These are phyloP conservation scores for Atopsyche davidsoni DNA, from an alignment of 1,140 invertebrate species.

Conservation along the genomic window DNA sequence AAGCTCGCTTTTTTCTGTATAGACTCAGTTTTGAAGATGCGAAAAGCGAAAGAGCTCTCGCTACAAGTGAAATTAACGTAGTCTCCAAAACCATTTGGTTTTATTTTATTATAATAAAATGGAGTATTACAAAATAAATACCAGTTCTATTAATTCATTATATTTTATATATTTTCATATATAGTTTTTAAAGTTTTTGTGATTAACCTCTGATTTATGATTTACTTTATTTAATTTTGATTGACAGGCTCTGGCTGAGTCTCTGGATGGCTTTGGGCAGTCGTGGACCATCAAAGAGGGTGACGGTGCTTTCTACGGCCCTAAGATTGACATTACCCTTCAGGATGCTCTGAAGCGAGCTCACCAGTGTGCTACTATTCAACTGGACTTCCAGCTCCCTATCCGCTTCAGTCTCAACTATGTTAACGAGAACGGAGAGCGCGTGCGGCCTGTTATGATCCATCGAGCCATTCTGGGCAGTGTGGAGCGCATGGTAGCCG, in stretches of 20 bases:
- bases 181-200: too few species aligned
- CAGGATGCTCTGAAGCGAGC: constrained; percentile 84
- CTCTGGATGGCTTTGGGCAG: constrained; percentile 78
- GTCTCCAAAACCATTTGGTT: too few species aligned
- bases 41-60: too few species aligned
- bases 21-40: too few species aligned
- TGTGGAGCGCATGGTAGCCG: constrained; percentile 96
- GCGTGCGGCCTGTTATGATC: constrained; percentile 93
- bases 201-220: too few species aligned
- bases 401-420: constrained; percentile 48
- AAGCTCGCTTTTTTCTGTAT: too few species aligned
- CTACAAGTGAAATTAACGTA: too few species aligned
- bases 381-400: constrained; percentile 97
- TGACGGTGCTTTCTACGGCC: constrained; percentile 99
- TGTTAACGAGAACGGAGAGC: constrained; percentile 72
- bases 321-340: constrained; percentile 99
- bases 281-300: constrained; percentile 86
- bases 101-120: too few species aligned
- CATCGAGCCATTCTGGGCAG: constrained; percentile 96
- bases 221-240: constrained; percentile 38
- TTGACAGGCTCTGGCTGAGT: constrained; percentile 72
- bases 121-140: too few species aligned
- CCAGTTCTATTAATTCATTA: too few species aligned
- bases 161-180: too few species aligned
- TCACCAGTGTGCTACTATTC: constrained; percentile 97